Evolutionary conservation across 2,888 invertebrate species (phyloP).

Genomic region (Lagria hirta): DNA sequence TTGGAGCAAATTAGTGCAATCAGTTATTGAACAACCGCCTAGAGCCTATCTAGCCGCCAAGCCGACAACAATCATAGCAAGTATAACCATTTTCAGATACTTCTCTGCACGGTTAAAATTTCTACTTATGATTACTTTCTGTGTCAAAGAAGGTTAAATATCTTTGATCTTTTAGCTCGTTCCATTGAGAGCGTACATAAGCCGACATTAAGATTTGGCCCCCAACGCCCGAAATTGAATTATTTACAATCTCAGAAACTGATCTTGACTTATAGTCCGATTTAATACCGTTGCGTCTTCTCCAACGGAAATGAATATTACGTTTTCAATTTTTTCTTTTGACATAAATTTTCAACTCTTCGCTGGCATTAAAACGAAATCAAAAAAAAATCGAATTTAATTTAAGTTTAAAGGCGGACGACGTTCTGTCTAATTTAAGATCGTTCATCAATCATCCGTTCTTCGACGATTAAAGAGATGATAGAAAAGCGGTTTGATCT

Average conservation of each 20-base stretch:
- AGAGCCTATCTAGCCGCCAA: no score
- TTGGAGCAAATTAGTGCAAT: no score
- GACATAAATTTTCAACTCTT: slow-evolving; percentile 16
- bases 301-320: slow-evolving; percentile 35
- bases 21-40: no score
- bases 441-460: slow-evolving; percentile 21
- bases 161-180: no score
- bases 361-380: slow-evolving; percentile 6
- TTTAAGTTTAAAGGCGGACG: slow-evolving; percentile 19
- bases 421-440: slow-evolving; percentile 10
- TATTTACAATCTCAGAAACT: slow-evolving; percentile 37
- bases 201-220: slow-evolving; percentile 33
- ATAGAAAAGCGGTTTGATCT: slow-evolving; percentile 16
- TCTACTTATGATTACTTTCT: no score
- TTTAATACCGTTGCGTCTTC: slow-evolving; percentile 32
- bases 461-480: slow-evolving; percentile 8
- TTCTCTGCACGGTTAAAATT: no score
- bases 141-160: no score
- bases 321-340: slow-evolving; percentile 29
- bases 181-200: no score
- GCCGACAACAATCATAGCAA: no score
- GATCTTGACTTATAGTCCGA: slow-evolving; percentile 40
- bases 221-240: slow-evolving; percentile 37
- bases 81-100: no score
- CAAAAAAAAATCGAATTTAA: slow-evolving; percentile 7